Percentiles rank a stretch among this genome's conserved stretches.
Conservation (phyloP, 2,113 vertebrate genomes). For the Parus major region DNA sequence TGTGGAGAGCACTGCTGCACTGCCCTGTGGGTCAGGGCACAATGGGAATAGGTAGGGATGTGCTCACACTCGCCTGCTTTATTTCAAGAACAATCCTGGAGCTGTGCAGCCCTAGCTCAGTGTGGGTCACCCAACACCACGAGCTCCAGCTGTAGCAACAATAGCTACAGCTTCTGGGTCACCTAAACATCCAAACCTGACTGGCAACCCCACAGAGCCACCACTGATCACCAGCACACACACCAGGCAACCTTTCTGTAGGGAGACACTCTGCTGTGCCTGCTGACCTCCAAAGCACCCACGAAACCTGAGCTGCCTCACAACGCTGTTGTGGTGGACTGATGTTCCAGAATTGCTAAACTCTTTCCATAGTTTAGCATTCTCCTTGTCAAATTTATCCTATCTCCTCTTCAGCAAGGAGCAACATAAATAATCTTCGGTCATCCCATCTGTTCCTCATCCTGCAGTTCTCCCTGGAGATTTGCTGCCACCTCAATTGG, state of each 20-base stretch:
- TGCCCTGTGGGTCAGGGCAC: not conserved
- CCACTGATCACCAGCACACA: not conserved
- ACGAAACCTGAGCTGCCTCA: not conserved
- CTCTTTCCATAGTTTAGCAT: slow-evolving; percentile 15
- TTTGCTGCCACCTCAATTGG: not conserved
- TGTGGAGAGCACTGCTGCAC: not conserved
- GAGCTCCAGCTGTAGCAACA: not conserved
- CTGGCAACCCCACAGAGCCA: not conserved
- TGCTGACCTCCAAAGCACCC: not conserved
- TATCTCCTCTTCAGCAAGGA: not conserved
- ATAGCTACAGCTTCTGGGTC: not conserved
- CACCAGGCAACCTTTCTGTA: not conserved
- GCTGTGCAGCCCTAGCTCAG: accelerated
- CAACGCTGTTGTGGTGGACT: not conserved
- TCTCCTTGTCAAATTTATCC: not conserved
- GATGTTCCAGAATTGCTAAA: slow-evolving; percentile 7
- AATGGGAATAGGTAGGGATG: not conserved
- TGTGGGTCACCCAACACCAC: not conserved
- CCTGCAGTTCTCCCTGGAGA: not conserved
- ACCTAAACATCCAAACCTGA: not conserved
- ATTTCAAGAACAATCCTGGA: not conserved
- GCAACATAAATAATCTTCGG: not conserved
- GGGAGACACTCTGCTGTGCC: not conserved
- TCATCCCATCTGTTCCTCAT: not conserved
- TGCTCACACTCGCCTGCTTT: not conserved